Conservation (phyloP, 2,888 invertebrate genomes). For the Lumbricus terrestris region DNA sequence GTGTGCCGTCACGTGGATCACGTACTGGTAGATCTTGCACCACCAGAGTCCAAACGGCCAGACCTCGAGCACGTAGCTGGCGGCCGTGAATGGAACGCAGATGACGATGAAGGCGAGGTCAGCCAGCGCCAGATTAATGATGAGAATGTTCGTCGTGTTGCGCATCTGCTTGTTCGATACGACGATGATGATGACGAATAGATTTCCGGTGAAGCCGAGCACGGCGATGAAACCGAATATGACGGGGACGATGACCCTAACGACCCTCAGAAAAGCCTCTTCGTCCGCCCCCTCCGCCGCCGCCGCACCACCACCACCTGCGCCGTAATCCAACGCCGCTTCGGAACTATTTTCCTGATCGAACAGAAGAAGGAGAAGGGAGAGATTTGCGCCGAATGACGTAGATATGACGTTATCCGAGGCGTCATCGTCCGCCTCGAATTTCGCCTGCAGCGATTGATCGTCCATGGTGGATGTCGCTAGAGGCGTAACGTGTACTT, state of each 20-base stretch:
- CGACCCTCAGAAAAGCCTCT: constrained; percentile 18
- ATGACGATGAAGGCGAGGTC: constrained; percentile 87
- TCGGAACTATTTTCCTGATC: neutral
- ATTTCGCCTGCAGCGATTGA: neutral
- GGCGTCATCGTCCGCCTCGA: neutral
- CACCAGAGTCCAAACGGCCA: constrained; percentile 89
- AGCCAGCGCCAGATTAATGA: constrained; percentile 84
- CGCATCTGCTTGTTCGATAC: constrained; percentile 86
- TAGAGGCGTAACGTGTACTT: neutral
- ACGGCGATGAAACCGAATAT: constrained; percentile 83
- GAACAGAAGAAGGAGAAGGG: neutral
- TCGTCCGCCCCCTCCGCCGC: too few relatives aligned
- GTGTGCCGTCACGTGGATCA: constrained; percentile 87
- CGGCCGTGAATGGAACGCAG: constrained; percentile 90
- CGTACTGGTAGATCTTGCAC: constrained; percentile 87
- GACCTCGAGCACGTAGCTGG: constrained; percentile 77
- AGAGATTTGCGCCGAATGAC: neutral
- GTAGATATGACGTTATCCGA: neutral
- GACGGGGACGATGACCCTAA: constrained; percentile 58
- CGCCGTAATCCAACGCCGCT: neutral
- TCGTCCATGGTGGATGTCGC: neutral
- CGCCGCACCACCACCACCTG: neutral
- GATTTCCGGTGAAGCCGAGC: constrained; percentile 84
- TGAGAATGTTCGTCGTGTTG: constrained; percentile 86
- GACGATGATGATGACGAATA: constrained; percentile 83